These are phyloP conservation scores for Xestobium rufovillosum DNA, from an alignment of 2,888 invertebrate species.

Conservation along the genomic window DNA sequence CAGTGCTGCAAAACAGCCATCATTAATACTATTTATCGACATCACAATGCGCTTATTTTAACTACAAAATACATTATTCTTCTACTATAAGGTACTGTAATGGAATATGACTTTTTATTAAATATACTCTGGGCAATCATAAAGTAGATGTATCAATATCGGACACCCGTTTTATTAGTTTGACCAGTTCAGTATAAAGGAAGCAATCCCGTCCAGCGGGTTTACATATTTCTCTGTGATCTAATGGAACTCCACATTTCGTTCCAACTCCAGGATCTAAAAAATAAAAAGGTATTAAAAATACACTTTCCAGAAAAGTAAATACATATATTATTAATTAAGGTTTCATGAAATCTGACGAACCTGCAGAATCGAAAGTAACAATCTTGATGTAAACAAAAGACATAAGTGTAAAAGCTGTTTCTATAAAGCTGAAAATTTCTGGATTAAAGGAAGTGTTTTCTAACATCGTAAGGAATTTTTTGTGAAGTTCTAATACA, in stretches of 20 bases:
- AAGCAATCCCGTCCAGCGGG: constrained; percentile 63
- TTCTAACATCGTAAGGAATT: constrained; percentile 52
- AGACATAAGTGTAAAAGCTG: constrained; percentile 65
- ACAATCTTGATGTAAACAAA: constrained; percentile 69
- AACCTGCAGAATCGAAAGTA: constrained; percentile 70
- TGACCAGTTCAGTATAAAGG: constrained; percentile 59
- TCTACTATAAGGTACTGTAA: too few relatives aligned
- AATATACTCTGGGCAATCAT: too few relatives aligned
- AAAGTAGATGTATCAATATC: too few relatives aligned
- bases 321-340: too few relatives aligned
- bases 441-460: constrained; percentile 47
- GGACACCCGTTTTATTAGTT: constrained; percentile 53
- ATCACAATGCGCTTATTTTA: too few relatives aligned
- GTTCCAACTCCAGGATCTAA: constrained; percentile 75
- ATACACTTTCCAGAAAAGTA: too few relatives aligned
- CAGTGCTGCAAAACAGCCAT: too few relatives aligned
- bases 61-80: too few relatives aligned
- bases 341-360: constrained; percentile 8
- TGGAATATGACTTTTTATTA: too few relatives aligned
- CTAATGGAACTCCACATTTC: constrained; percentile 63
- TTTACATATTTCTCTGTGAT: constrained; percentile 83
- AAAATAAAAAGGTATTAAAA: constrained; percentile 22
- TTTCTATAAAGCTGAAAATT: constrained; percentile 73
- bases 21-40: too few relatives aligned
- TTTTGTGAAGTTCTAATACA: constrained; percentile 59